Conservation (phyloP, 2,113 vertebrate genomes). For the Menura novaehollandiae region DNA sequence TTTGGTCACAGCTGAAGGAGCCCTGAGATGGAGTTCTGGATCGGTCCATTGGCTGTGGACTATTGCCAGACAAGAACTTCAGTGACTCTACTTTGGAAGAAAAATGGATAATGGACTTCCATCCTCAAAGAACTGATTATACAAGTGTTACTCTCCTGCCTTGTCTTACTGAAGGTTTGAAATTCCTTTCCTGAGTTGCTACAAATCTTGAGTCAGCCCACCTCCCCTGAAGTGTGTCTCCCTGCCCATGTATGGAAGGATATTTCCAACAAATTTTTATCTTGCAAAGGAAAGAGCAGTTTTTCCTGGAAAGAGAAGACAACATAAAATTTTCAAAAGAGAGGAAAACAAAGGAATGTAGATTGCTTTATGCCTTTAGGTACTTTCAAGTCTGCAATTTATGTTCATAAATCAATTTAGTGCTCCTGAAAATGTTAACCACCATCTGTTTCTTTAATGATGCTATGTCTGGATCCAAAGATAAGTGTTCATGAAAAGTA, state of each 20-base stretch:
- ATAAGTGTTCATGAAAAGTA: background rate
- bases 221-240: background rate
- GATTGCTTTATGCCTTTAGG: background rate
- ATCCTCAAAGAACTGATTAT: background rate
- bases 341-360: background rate
- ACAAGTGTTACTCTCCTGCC: background rate
- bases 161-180: background rate
- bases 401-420: background rate
- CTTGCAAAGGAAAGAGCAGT: background rate
- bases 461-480: background rate
- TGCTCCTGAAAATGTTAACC: constrained; percentile 1
- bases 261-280: background rate
- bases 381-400: background rate
- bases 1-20: background rate
- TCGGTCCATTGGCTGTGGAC: background rate
- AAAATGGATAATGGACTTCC: background rate
- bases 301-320: constrained; percentile 4
- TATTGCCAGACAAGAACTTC: background rate
- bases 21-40: background rate
- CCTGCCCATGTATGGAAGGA: background rate
- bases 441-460: constrained; percentile 31
- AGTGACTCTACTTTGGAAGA: background rate
- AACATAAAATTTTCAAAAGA: background rate
- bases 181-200: background rate
- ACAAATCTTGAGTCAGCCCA: background rate